Evolutionary conservation across 1,140 invertebrate genomes (phyloP).

Genomic region (Periplaneta americana): DNA sequence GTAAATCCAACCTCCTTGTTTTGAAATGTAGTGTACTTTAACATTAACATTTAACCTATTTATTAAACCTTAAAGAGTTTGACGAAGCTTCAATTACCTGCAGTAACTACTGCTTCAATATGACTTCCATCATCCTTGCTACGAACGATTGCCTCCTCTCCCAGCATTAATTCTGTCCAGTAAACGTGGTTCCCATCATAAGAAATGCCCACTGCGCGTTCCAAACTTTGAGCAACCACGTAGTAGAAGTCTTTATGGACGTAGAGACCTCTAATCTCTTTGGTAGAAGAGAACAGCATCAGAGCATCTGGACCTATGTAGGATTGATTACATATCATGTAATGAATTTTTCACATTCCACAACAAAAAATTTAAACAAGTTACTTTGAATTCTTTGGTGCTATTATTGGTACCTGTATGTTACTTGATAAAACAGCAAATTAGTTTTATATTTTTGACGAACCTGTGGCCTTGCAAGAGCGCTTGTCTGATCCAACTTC

Average conservation of each 20-base stretch:
- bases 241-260: slow-evolving; percentile 40
- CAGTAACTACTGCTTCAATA: slow-evolving; percentile 45
- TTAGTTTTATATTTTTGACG: no score
- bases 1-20: no score
- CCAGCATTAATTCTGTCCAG: slow-evolving; percentile 63
- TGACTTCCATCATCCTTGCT: slow-evolving; percentile 47
- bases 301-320: slow-evolving; percentile 27
- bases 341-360: neutral
- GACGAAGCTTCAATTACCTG: no score
- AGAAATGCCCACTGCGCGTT: slow-evolving; percentile 59
- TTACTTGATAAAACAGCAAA: no score
- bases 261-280: slow-evolving; percentile 43
- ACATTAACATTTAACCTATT: no score
- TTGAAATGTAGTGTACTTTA: no score
- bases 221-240: slow-evolving; percentile 40
- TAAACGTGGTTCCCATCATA: slow-evolving; percentile 61
- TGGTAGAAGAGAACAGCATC: slow-evolving; percentile 55
- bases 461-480: slow-evolving; percentile 60
- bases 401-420: no score
- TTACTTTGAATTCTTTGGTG: neutral
- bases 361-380: neutral
- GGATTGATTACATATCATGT: neutral
- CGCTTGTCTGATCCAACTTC: slow-evolving; percentile 53
- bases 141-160: slow-evolving; percentile 58
- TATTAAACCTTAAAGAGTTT: no score